These are phyloP conservation scores for Hetaerina titia DNA, from an alignment of 2,888 invertebrate genomes.

Conservation along the genomic window DNA sequence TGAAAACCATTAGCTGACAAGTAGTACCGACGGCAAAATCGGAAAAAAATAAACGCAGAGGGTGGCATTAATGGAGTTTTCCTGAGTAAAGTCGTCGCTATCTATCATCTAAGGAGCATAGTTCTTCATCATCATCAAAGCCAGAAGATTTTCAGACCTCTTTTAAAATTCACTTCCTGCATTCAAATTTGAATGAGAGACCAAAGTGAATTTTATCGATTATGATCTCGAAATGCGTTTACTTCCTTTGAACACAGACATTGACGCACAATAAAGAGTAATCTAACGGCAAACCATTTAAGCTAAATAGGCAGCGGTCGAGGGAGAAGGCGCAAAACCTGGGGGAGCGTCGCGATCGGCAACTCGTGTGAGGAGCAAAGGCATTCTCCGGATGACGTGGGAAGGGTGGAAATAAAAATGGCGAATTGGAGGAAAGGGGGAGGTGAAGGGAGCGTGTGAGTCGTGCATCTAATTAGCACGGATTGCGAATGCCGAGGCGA, in stretches of 20 bases:
- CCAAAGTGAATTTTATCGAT: no score
- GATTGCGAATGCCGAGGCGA: neutral
- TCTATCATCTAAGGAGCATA: no score
- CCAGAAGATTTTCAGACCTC: no score
- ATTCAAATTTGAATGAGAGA: no score
- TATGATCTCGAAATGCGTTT: no score
- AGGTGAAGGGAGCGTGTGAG: neutral
- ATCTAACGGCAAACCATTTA: neutral
- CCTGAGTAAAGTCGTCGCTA: no score
- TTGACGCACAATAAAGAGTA: neutral
- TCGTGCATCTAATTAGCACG: constrained; percentile 36
- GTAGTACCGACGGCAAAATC: no score
- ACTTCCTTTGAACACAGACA: neutral
- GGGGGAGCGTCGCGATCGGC: neutral
- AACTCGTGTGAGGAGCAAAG: neutral
- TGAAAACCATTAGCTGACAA: no score
- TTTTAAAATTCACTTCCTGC: no score
- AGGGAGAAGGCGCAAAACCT: neutral
- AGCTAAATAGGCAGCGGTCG: neutral
- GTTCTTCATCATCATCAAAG: no score
- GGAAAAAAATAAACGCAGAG: no score
- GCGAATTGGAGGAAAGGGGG: neutral
- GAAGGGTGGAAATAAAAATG: neutral
- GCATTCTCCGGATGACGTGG: neutral
- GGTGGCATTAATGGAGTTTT: no score